phyloP scores from a whole-genome alignment of 2,888 invertebrate species.

The Hypomecis punctinalis region DNA sequence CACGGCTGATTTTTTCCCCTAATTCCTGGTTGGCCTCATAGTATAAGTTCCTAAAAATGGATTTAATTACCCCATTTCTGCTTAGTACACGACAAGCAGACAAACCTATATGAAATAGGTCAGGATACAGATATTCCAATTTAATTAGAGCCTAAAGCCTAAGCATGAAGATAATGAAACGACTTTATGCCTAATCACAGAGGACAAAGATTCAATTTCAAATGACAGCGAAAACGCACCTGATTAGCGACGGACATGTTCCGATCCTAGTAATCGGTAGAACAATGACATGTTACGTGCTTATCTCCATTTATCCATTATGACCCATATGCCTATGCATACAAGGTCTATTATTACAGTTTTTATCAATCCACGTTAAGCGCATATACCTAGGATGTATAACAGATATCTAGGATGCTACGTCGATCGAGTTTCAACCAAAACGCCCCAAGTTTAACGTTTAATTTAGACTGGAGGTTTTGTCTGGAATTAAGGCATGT shows the following conservation, averaged over 20 bases:
- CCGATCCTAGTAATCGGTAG: slow-evolving; percentile 10
- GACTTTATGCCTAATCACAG: background rate
- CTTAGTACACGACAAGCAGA: no score
- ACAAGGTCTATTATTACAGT: slow-evolving; percentile 4
- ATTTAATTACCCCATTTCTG: no score
- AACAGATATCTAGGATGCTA: background rate
- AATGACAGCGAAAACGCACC: slow-evolving; percentile 2
- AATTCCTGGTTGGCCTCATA: no score
- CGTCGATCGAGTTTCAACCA: slow-evolving; percentile 7
- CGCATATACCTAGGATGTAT: background rate
- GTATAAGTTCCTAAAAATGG: no score
- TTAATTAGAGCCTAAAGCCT: no score
- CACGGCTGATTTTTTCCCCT: no score
- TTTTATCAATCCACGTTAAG: background rate
- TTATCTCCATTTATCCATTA: background rate
- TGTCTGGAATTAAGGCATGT: slow-evolving; percentile 10
- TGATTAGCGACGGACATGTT: slow-evolving; percentile 12
- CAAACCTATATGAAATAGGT: no score
- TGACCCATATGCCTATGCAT: background rate
- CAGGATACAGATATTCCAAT: no score
- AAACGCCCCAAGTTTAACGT: background rate
- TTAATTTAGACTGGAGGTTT: background rate
- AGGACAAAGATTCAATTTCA: background rate
- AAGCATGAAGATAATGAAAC: no score
- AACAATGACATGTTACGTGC: slow-evolving; percentile 16